Conservation (phyloP, 1,140 invertebrate species). For the Saccostrea glomerata region DNA sequence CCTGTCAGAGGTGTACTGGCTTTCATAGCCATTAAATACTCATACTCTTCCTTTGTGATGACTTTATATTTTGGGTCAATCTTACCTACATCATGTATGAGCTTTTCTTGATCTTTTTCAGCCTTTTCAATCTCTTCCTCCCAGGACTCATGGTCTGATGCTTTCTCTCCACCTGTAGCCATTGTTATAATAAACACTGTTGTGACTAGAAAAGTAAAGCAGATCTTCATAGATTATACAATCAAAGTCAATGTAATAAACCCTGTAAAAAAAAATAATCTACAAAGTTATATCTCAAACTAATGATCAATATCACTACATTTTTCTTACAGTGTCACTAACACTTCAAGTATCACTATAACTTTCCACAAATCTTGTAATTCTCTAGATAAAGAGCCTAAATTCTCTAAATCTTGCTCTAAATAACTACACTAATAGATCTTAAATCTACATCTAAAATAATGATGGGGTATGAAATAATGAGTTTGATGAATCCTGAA, state of each 20-base stretch:
- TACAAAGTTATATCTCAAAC: background rate
- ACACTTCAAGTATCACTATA: background rate
- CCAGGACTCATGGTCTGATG: background rate
- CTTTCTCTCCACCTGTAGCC: background rate
- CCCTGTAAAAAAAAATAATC: background rate
- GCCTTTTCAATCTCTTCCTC: background rate
- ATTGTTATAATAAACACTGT: background rate
- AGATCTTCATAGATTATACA: background rate
- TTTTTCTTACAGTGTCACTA: background rate
- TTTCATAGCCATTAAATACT: background rate
- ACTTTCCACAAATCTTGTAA: background rate
- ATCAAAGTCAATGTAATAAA: background rate
- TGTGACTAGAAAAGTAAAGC: background rate
- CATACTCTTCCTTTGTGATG: constrained; percentile 31
- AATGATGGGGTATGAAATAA: background rate
- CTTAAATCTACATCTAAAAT: background rate
- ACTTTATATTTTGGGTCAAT: background rate
- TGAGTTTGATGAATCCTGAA: background rate
- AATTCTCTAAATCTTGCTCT: background rate
- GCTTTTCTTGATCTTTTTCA: no score
- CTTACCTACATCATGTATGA: background rate
- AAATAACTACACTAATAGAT: background rate
- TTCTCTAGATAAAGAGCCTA: background rate
- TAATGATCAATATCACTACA: background rate
- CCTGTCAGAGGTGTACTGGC: background rate